A percentile compares a stretch with the other conserved stretches of the same genome.
Evolutionary conservation across 2,797 vertebrate genomes (phyloP).

Genomic region (Gymnothorax reevesii): DNA sequence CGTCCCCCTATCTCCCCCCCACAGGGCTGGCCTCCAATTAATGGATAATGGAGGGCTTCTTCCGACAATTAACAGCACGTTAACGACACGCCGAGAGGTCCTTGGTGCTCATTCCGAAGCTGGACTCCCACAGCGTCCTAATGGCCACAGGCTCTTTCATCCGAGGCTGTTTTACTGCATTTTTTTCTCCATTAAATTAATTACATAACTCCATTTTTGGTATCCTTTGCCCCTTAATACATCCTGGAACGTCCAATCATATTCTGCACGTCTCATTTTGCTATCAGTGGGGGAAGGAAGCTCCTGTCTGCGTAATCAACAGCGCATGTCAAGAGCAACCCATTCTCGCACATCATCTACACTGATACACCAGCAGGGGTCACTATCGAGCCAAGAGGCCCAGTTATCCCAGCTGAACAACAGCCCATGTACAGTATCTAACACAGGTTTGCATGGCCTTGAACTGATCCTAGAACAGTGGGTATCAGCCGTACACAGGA

Average conservation of each 20-base stretch:
- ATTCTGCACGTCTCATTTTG: not conserved
- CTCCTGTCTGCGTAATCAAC: not conserved
- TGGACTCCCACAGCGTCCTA: not conserved
- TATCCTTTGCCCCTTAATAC: not conserved
- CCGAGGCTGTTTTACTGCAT: not conserved
- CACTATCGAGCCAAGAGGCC: not conserved
- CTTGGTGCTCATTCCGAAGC: not conserved
- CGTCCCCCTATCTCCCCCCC: slow-evolving; percentile 13
- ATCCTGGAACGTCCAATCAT: not conserved
- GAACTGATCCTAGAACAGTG: not conserved
- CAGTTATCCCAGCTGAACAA: not conserved
- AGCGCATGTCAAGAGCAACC: not conserved
- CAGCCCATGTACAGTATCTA: not conserved
- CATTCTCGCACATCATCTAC: not conserved
- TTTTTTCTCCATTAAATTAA: not conserved
- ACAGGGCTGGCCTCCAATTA: slow-evolving; percentile 15
- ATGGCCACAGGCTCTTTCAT: not conserved
- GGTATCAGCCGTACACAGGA: not conserved
- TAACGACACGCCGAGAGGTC: not conserved
- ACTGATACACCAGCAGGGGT: not conserved
- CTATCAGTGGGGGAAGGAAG: not conserved
- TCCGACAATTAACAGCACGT: not conserved
- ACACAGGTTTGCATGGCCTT: not conserved
- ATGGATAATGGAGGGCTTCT: slow-evolving; percentile 2
- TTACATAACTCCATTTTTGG: not conserved